Base-by-base conservation (phyloP, 2,797 vertebrate species). In the Yasuhikotakia modesta region DNA sequence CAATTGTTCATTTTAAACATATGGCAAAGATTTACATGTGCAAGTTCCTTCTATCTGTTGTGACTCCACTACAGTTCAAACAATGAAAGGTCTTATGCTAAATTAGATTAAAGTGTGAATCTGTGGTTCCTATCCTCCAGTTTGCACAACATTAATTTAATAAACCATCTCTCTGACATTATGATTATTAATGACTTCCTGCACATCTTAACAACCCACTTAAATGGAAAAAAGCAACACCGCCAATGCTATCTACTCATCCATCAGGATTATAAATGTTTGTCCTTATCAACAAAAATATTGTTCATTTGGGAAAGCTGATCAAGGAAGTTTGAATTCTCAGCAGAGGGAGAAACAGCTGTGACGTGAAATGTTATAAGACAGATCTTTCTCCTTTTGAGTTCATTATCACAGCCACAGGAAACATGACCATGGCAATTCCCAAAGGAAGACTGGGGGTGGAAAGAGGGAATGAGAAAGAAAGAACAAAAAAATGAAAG, bases 401-500 rank as follows among this genome's bases (percentile, higher is more conserved):
- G 48, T 53, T 76, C 58, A 30, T 81, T 85, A 84, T 85, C 84
- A 53, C 76, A 77, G 48, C 16, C 73, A 70, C 80, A 86, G 84
- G 85, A 84, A 84, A 72, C 82, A 48, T 67, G 24, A 77, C 55
- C 52, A 81, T 74, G 43, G 39, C 65, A 78, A 74, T 60, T 83
- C 84, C 81, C 77, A 73, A 30, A 39, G 67, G 55, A 46, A 5
- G 24, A 43, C 64, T 2, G 50, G n/a, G 53, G 63, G 32, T 24
- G 24, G 48, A 60, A 60, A 13, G 0, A 53, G 16, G 27, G 19
- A 22, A 19, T 21, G 27, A 53, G 21, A 79, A 78, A 61, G 52
- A 45, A 11, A 72, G 68, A 24, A 66, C 53, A 63, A 80, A 27
- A 39, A 24, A 53, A 55, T 57, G 17, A 14, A 58, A 35, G 22